These are phyloP conservation scores for Sussaba pulchella DNA, from an alignment of 2,888 invertebrate species.

Conservation along the genomic window DNA sequence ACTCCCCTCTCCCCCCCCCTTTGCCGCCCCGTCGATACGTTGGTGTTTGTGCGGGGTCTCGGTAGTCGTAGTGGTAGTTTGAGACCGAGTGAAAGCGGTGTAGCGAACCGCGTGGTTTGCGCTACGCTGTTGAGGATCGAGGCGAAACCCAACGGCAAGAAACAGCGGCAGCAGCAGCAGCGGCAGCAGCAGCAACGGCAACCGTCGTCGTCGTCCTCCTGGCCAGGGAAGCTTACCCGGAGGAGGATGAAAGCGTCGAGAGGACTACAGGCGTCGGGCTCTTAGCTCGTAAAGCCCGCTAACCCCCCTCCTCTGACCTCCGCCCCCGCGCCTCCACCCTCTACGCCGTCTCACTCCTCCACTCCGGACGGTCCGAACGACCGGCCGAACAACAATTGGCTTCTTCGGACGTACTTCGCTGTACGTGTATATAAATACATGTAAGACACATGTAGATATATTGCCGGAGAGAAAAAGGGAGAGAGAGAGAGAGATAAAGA, in stretches of 20 bases:
- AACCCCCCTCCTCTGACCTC: conserved; percentile 28
- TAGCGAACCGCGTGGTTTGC: conserved; percentile 26
- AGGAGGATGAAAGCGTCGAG: conserved; percentile 68
- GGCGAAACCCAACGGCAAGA: conserved; percentile 1
- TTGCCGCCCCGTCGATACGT: no score
- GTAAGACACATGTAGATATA: conserved; percentile 25
- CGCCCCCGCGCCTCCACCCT: no score
- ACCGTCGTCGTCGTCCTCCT: conserved; percentile 58
- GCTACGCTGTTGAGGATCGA: background rate
- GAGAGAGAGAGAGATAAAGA: conserved; percentile 1
- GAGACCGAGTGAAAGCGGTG: conserved; percentile 17
- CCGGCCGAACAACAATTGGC: conserved; percentile 57
- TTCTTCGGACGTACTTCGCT: conserved; percentile 56
- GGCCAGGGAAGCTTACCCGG: conserved; percentile 65
- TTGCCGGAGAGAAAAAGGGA: conserved; percentile 6
- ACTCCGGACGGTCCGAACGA: conserved; percentile 36
- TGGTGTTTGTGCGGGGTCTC: background rate
- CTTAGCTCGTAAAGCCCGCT: conserved; percentile 67
- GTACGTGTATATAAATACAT: conserved; percentile 27
- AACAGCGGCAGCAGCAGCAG: conserved; percentile 19
- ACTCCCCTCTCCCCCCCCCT: no score
- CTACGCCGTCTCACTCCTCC: background rate
- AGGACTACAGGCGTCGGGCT: conserved; percentile 63
- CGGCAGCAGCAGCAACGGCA: conserved; percentile 1
- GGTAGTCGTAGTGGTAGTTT: background rate